Evolutionary conservation across 2,797 vertebrate genomes (phyloP), one percentile per base, ranked within the genome.

Genomic region (Lagodon rhomboides): DNA sequence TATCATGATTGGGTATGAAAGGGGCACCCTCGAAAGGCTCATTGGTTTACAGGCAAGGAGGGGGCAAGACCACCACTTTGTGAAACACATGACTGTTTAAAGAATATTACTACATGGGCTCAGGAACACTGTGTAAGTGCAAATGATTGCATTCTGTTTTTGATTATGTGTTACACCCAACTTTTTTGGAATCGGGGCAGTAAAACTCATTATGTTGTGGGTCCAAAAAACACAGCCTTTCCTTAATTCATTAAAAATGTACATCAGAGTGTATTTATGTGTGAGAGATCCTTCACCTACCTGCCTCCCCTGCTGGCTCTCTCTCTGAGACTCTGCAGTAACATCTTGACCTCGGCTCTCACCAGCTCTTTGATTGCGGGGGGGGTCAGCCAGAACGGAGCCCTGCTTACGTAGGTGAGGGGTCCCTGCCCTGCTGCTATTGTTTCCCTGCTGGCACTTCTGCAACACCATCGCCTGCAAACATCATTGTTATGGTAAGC

Each of bases 331-430:
- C 73, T 86, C 76, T 87, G 78, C 12, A 91, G 79, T 72, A 91
- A 79, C 83, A 93, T 88, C 80, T 89, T 84, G 76, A 93, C 87
- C 84, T 94, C 93, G 13, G 82, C 88, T 81, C 87, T 90, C 79
- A 93, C 67, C 87, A 93, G 86, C 82, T 91, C 92, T 88, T 93
- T 93, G 59, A 93, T 59, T 4, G 23, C 89, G 3, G 92, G 91
- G 20, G 20, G 93, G 92, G 85, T 94, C 93, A 11, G 89, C 64
- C 3, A 92, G 80, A 44, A 56, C 64, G 23, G 66, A 34, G 23
- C 22, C 54, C 30, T 51, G 77, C 7, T 15, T 49, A 49, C 12
- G n/a, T 23, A 64, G 16, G 23, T 73, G 63, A 0, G 59, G 69
- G 51, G 79, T 79, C 54, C 59, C 73, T 3, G 60, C 23, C 22